phyloP scores from a whole-genome alignment of 2,888 invertebrate genomes.

The Synanthedon myopaeformis region DNA sequence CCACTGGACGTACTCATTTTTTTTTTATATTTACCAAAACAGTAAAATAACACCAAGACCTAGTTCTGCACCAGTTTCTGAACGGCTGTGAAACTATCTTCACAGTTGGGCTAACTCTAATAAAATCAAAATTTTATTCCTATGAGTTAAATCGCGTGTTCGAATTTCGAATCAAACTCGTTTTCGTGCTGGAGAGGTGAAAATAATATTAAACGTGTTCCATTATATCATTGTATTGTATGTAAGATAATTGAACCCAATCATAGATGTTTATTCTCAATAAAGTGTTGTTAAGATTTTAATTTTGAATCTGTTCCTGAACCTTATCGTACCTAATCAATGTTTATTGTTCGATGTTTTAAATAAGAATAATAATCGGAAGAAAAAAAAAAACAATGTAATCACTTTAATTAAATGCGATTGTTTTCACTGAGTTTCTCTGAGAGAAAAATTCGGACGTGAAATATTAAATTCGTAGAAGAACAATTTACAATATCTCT shows the following conservation, averaged over 20 bases:
- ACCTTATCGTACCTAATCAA: conserved; percentile 21
- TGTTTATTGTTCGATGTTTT: conserved; percentile 16
- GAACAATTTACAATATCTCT: too few relatives aligned
- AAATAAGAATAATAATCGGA: conserved; percentile 10
- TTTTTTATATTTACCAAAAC: too few relatives aligned
- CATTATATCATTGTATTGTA: background rate
- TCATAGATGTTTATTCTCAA: conserved; percentile 2
- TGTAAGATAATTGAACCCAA: conserved; percentile 1
- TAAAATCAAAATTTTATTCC: too few relatives aligned
- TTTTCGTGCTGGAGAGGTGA: too few relatives aligned
- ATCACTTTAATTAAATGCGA: background rate
- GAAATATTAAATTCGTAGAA: background rate
- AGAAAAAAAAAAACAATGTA: background rate
- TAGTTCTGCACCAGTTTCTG: too few relatives aligned
- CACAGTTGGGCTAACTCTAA: too few relatives aligned
- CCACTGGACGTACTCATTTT: too few relatives aligned
- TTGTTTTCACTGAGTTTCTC: conserved; percentile 1
- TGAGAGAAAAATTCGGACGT: background rate
- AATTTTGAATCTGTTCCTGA: conserved; percentile 20
- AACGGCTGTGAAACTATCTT: too few relatives aligned
- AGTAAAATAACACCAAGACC: too few relatives aligned
- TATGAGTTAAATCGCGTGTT: too few relatives aligned
- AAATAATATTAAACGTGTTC: background rate
- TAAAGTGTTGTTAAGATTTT: conserved; percentile 28
- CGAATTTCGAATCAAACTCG: too few relatives aligned